Evolutionary conservation across 1,140 invertebrate species (phyloP).

Genomic region (Planococcus citri): DNA sequence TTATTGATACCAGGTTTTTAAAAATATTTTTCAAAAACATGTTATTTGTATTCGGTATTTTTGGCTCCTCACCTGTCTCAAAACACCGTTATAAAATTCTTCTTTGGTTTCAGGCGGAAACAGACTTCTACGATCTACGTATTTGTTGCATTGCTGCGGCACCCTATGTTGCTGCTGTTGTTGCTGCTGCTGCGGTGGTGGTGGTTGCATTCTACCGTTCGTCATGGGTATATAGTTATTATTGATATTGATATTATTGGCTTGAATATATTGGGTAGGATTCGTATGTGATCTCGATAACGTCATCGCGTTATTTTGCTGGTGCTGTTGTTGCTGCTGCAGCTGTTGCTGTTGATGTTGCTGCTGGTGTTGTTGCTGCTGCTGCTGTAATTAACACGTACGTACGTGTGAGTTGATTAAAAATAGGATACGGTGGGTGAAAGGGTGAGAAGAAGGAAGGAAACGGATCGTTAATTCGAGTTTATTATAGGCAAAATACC

Average conservation of each 20-base stretch:
- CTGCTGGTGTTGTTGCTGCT: not conserved
- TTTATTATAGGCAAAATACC: not conserved
- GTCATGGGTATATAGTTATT: slow-evolving; percentile 12
- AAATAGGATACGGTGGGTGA: not conserved
- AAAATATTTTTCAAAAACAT: not conserved
- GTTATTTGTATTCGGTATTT: too few species aligned
- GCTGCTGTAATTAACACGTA: not conserved
- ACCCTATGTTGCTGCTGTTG: not conserved
- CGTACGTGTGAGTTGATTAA: not conserved
- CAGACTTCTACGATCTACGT: slow-evolving; percentile 16
- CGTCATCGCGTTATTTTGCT: not conserved
- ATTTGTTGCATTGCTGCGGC: not conserved
- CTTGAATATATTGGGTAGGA: slow-evolving; percentile 9
- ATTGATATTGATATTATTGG: slow-evolving; percentile 12
- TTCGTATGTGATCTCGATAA: not conserved
- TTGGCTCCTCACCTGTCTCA: slow-evolving; percentile 14
- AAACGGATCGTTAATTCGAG: not conserved
- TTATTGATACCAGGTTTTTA: not conserved
- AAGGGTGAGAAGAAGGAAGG: not conserved
- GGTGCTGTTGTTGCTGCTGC: not conserved
- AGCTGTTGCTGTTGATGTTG: not conserved
- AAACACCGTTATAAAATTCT: not conserved
- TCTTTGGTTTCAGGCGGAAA: slow-evolving; percentile 14
- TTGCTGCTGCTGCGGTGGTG: not conserved
- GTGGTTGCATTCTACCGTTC: not conserved